Conservation (phyloP, 2,797 vertebrate species). For the Phalanger gymnotis region DNA sequence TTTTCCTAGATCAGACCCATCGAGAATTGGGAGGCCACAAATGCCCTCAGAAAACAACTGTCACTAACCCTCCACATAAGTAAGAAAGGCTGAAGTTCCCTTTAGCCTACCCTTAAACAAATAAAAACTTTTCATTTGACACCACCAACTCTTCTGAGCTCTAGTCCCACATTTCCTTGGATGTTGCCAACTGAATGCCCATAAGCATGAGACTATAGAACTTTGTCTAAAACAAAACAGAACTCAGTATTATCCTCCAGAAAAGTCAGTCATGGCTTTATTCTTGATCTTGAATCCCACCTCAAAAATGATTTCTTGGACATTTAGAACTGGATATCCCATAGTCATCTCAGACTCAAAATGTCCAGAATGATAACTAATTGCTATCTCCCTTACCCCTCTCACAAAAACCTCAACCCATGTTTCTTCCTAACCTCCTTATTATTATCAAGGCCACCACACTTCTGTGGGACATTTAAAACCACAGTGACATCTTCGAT, state of each 20-base stretch:
- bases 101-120: not conserved
- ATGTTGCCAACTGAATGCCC: not conserved
- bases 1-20: not conserved
- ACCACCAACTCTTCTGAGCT: not conserved
- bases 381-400: not conserved
- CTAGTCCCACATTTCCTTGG: not conserved
- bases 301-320: not conserved
- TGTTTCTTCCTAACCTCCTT: too few species aligned
- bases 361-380: not conserved
- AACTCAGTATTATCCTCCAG: not conserved
- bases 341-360: not conserved
- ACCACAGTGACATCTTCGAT: too few species aligned
- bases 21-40: not conserved
- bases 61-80: not conserved
- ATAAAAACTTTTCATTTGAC: not conserved
- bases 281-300: not conserved
- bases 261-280: not conserved
- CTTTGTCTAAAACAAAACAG: not conserved
- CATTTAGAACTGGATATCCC: not conserved
- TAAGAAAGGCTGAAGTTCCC: not conserved
- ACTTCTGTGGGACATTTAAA: too few species aligned
- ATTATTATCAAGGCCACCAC: too few species aligned
- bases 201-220: not conserved
- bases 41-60: not conserved
- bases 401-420: not conserved